These are phyloP conservation scores for Drosophila meridiana DNA, from an alignment of 2,888 invertebrate species.

Conservation along the genomic window DNA sequence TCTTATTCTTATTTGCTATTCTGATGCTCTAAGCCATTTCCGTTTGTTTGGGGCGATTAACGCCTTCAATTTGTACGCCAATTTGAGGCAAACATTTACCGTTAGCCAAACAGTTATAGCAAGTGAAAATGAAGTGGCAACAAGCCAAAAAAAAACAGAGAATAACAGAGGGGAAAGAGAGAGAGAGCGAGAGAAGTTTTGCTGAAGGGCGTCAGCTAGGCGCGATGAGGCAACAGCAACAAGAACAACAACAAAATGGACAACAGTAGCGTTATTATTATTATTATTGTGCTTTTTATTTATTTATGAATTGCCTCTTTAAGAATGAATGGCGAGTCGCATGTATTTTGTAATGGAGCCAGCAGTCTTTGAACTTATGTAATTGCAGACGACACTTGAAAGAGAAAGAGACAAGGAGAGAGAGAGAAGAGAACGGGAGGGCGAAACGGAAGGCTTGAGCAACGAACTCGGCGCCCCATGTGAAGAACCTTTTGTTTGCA, in stretches of 20 bases:
- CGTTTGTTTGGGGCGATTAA: constrained; percentile 66
- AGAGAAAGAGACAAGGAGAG: neutral
- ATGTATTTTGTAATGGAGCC: constrained; percentile 64
- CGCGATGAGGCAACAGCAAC: constrained; percentile 66
- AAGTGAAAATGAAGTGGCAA: constrained; percentile 80
- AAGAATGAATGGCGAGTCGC: constrained; percentile 45
- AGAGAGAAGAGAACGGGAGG: constrained; percentile 1
- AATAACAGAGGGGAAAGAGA: constrained; percentile 5
- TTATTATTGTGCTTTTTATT: constrained; percentile 48
- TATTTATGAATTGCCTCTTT: constrained; percentile 48
- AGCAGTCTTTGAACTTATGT: constrained; percentile 72
- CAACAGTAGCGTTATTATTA: constrained; percentile 59
- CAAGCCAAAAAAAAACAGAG: constrained; percentile 45
- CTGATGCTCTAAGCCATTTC: constrained; percentile 61
- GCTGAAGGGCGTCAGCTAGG: constrained; percentile 47
- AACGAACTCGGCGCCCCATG: constrained; percentile 36
- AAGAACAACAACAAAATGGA: constrained; percentile 31
- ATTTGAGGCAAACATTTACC: constrained; percentile 68
- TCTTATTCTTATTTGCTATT: constrained; percentile 43
- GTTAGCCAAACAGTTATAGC: constrained; percentile 77
- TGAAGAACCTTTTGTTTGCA: constrained; percentile 55
- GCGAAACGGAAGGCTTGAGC: constrained; percentile 48
- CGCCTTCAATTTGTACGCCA: constrained; percentile 78
- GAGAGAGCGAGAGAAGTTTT: constrained; percentile 25
- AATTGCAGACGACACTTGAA: constrained; percentile 51